Percentiles rank a stretch among this genome's conserved stretches.
Evolutionary conservation across 2,113 vertebrate species (phyloP).

Genomic region (Otus sunia): DNA sequence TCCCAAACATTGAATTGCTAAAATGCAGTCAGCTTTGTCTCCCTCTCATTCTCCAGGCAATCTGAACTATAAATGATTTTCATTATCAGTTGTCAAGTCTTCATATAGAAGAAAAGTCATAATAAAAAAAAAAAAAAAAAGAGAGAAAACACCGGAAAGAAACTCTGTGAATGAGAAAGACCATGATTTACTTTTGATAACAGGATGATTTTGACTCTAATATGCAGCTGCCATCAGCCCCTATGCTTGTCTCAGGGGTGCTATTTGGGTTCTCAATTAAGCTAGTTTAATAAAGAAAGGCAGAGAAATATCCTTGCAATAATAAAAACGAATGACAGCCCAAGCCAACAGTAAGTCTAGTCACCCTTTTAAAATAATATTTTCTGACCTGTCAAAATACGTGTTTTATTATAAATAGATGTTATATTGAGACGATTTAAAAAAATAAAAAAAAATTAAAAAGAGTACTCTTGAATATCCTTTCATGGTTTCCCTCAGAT

Average conservation of each 20-base stretch:
- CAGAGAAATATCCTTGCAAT: background rate
- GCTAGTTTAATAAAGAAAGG: constrained; percentile 11
- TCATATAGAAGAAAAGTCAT: background rate
- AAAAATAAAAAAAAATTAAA: background rate
- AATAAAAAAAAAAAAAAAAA: background rate
- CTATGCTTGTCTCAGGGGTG: background rate
- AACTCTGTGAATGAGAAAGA: background rate
- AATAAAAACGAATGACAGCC: background rate
- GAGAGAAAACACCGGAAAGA: background rate
- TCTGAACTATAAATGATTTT: constrained; percentile 5
- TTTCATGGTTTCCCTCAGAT: background rate
- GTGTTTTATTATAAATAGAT: background rate
- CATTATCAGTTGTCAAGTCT: background rate
- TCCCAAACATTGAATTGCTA: background rate
- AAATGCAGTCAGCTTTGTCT: background rate
- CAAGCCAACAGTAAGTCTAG: background rate
- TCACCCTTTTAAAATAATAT: background rate
- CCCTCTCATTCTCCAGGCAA: background rate
- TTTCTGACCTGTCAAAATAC: background rate
- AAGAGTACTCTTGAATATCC: background rate
- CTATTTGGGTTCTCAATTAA: constrained; percentile 19
- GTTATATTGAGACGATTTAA: background rate
- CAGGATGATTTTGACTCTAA: background rate
- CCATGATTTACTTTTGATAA: constrained; percentile 16
- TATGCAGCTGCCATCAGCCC: background rate